These are phyloP conservation scores for Plecturocebus donacophilus DNA, from an alignment of 2,113 vertebrate genomes.

Conservation along the genomic window DNA sequence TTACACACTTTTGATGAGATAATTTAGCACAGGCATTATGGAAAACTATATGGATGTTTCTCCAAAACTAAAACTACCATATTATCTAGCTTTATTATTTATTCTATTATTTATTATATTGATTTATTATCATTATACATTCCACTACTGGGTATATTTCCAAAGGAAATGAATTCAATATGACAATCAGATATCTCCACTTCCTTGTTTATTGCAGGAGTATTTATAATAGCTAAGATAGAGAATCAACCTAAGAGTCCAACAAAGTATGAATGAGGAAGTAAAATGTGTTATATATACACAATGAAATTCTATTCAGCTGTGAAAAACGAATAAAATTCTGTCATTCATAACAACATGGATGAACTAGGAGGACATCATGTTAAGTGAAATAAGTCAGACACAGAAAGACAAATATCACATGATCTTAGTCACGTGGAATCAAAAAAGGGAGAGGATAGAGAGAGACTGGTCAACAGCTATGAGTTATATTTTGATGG, in stretches of 20 bases:
- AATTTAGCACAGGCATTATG: neutral
- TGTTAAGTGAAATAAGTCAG: neutral
- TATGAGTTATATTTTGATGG: neutral
- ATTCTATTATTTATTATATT: too few relatives aligned
- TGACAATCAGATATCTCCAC: neutral
- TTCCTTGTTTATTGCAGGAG: neutral
- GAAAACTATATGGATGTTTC: neutral
- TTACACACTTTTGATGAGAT: neutral
- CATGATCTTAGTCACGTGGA: neutral
- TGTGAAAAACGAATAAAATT: neutral
- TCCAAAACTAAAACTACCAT: neutral
- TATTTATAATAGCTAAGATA: neutral
- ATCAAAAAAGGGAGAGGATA: neutral
- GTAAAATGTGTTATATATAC: neutral
- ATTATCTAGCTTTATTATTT: neutral
- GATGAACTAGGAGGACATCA: neutral
- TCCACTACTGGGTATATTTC: neutral
- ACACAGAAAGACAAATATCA: neutral
- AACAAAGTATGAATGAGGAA: neutral
- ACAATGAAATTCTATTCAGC: neutral
- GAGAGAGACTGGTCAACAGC: neutral
- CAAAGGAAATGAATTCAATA: neutral
- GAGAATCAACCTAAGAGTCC: neutral
- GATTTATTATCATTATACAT: neutral
- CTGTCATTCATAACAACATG: neutral